These are phyloP conservation scores for Formica aserva DNA, from an alignment of 2,888 invertebrate genomes.

Conservation along the genomic window DNA sequence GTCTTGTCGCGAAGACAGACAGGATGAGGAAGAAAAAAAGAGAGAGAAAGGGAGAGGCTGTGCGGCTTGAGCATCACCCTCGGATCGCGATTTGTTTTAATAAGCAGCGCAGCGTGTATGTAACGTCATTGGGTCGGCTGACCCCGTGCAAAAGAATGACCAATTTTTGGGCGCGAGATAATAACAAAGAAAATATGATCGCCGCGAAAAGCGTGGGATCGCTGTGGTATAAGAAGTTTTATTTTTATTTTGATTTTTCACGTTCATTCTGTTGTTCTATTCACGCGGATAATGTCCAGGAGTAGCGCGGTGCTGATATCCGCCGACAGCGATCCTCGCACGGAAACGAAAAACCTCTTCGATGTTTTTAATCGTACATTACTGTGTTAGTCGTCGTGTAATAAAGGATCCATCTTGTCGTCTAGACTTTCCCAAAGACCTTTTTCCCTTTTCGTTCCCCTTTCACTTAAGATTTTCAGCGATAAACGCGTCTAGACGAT, in stretches of 20 bases:
- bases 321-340: constrained; percentile 42
- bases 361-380: constrained; percentile 53
- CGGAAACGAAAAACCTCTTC: constrained; percentile 41
- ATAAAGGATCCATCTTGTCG: constrained; percentile 27
- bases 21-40: neutral
- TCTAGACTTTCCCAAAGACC: constrained; percentile 37
- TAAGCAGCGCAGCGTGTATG: constrained; percentile 22
- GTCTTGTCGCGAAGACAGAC: neutral
- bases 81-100: constrained; percentile 6
- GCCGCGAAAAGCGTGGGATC: constrained; percentile 5
- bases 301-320: neutral
- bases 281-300: neutral
- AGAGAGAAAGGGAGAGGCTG: neutral
- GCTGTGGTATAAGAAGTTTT: constrained; percentile 25
- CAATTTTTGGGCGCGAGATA: constrained; percentile 40
- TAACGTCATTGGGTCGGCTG: constrained; percentile 56
- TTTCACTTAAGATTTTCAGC: constrained; percentile 9
- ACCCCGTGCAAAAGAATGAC: constrained; percentile 55
- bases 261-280: constrained; percentile 21
- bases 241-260: constrained; percentile 11
- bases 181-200: constrained; percentile 1
- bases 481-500: constrained; percentile 40
- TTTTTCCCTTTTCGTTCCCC: neutral
- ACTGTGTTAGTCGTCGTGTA: constrained; percentile 49
- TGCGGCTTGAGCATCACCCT: constrained; percentile 38